Base-by-base conservation (phyloP, 2,888 invertebrate genomes). In the Synanthedon tipuliformis region DNA sequence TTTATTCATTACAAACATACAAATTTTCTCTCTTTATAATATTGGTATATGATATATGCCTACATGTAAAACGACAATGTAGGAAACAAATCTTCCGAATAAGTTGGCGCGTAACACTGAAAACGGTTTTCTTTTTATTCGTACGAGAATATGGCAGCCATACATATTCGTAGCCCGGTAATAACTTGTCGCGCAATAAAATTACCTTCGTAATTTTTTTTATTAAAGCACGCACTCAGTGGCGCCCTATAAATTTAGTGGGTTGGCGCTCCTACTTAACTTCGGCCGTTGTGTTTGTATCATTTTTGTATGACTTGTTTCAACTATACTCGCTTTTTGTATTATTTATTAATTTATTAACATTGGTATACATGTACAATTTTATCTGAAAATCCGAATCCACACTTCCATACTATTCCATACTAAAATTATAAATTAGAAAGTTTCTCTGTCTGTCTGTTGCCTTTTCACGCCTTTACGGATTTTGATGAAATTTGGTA, bases 191-290 rank as follows among this genome's bases (percentile, higher is more conserved):
- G 73, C 73, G 72, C 66, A 79, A 15, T 45, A 16, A 23, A 83
- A 81, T 84, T 83, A 85, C 86, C 83, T 82, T 77, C 78, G 75
- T 76, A 78, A 72, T 81, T 78, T 78, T 82, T 57, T 84, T 83
- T 83, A 81, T 81, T 77, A 78, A 81, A 76, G 75, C 78, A 79
- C 82, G 75, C 81, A 78, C 75, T 72, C 68, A 64, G 68, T 73
- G 83, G 83, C 83, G 84, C 82, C 84, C 71, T 75, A 84, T 86
- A 86, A 84, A 85, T 86, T 79, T 78, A 72, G 64, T 72, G 77
- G 34, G 34, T 68, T 75, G 78, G 78, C 80, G 73, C 74, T 71
- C 77, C 76, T 77, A 76, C 76, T 83, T 78, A 76, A 78, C 75
- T 68, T 69, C 68, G 34, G 34, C 34, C 4, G 34, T 34, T 34